Conservation (phyloP, 2,888 invertebrate species). For the Myathropa florea region DNA sequence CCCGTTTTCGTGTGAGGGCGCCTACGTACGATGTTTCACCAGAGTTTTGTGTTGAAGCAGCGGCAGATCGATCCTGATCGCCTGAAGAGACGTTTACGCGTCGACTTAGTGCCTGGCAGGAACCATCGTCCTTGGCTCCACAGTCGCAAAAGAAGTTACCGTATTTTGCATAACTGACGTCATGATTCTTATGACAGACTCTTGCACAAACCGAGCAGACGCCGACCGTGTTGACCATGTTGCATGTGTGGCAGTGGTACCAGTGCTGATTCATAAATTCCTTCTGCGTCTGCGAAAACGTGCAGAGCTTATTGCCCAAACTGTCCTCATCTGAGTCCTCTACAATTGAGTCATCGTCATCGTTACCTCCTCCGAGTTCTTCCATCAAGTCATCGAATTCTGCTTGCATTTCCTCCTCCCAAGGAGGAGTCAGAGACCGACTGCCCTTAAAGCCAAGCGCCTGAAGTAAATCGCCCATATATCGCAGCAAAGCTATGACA, state of each 20-base stretch:
- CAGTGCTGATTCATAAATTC: conserved; percentile 99
- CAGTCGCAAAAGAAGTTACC: conserved; percentile 99
- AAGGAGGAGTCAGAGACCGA: conserved; percentile 86
- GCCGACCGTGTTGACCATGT: conserved; percentile 98
- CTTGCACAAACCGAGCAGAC: conserved; percentile 98
- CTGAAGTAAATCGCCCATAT: conserved; percentile 87
- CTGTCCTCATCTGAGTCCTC: conserved; percentile 83
- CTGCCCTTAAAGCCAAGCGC: conserved; percentile 79
- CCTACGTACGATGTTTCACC: conserved; percentile 51
- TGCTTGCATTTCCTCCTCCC: conserved; percentile 89
- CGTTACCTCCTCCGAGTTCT: conserved; percentile 93
- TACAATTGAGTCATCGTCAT: conserved; percentile 95
- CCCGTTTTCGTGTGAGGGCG: conserved; percentile 83
- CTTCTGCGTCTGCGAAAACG: conserved; percentile 97
- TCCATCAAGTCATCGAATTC: conserved; percentile 92
- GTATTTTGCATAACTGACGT: conserved; percentile 97
- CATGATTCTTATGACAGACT: conserved; percentile 98
- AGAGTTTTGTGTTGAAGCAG: conserved; percentile 77
- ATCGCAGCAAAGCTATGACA: conserved; percentile 91
- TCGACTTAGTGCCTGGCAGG: conserved; percentile 84
- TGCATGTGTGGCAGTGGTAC: conserved; percentile 99
- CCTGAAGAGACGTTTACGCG: conserved; percentile 73
- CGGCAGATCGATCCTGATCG: conserved; percentile 68
- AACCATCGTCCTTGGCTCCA: conserved; percentile 95
- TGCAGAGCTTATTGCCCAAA: conserved; percentile 89